Conservation (phyloP, 2,797 vertebrate species). For the Hoplostethus atlanticus region DNA sequence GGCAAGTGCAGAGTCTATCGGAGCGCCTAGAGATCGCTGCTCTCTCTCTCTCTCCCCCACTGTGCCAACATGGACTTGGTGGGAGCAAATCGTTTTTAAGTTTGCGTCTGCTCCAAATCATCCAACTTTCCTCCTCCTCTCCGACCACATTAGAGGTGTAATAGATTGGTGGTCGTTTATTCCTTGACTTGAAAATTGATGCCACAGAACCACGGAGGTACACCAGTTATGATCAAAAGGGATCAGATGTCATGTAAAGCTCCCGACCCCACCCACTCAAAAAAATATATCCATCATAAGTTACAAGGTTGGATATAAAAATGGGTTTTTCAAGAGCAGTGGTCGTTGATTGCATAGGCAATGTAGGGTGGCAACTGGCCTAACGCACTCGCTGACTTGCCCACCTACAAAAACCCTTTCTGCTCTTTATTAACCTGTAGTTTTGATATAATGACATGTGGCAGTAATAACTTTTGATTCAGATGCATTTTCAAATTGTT, state of each 20-base stretch:
- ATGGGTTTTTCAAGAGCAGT: constrained; percentile 61
- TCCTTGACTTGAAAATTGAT: constrained; percentile 68
- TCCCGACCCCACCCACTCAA: constrained; percentile 50
- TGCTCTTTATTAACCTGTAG: constrained; percentile 42
- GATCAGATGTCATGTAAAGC: constrained; percentile 67
- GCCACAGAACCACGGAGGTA: constrained; percentile 47
- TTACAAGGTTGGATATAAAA: constrained; percentile 64
- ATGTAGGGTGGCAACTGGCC: not conserved
- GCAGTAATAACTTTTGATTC: constrained; percentile 28
- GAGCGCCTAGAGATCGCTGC: constrained; percentile 23
- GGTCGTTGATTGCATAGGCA: constrained; percentile 57
- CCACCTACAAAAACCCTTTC: constrained; percentile 18
- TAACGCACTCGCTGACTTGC: too few species aligned
- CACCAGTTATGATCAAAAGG: constrained; percentile 31
- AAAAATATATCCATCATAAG: constrained; percentile 65
- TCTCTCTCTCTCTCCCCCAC: constrained; percentile 42
- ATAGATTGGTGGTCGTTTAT: constrained; percentile 78
- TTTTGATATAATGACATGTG: constrained; percentile 47
- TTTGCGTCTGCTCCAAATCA: constrained; percentile 57
- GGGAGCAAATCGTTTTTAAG: constrained; percentile 62
- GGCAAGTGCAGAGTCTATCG: constrained; percentile 76
- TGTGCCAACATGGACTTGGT: constrained; percentile 56
- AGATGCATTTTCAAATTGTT: constrained; percentile 31
- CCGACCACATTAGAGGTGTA: constrained; percentile 74
- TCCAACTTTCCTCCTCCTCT: constrained; percentile 44